These are phyloP conservation scores for Danio tinwini DNA, from an alignment of 2,797 vertebrate genomes.

Conservation along the genomic window DNA sequence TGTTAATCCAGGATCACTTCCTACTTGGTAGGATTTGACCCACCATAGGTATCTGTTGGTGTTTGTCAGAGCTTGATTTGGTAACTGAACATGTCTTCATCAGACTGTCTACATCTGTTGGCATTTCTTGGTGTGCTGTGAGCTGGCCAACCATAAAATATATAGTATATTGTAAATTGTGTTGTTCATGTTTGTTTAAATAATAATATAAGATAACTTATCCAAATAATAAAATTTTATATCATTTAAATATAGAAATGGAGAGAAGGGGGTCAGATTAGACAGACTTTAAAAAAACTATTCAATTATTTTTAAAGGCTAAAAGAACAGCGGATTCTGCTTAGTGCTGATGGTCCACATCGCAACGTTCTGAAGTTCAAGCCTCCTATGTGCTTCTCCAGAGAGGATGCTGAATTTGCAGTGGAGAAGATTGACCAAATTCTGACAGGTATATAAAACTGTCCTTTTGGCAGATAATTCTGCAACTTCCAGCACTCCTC, in stretches of 20 bases:
- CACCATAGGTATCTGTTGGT: too few species aligned
- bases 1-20: too few species aligned
- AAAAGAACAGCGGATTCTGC: slow-evolving; percentile 86
- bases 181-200: too few species aligned
- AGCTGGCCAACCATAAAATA: too few species aligned
- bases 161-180: too few species aligned
- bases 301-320: slow-evolving; percentile 75
- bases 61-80: too few species aligned
- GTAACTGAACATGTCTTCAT: too few species aligned
- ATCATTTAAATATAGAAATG: background rate
- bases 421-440: slow-evolving; percentile 86
- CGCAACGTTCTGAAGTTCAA: slow-evolving; percentile 97
- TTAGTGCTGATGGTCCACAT: slow-evolving; percentile 94
- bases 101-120: too few species aligned
- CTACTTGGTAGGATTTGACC: too few species aligned
- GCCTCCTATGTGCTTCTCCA: slow-evolving; percentile 93
- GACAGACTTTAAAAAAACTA: background rate
- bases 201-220: too few species aligned
- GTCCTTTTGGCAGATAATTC: background rate
- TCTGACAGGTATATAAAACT: slow-evolving; percentile 82
- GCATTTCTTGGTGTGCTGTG: too few species aligned
- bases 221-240: background rate
- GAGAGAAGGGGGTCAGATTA: background rate
- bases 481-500: background rate
- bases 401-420: slow-evolving; percentile 84